A percentile compares a stretch with the other conserved stretches of the same genome.
phyloP scores from a whole-genome alignment of 2,888 invertebrate species.

The Trachelus iudaicus region DNA sequence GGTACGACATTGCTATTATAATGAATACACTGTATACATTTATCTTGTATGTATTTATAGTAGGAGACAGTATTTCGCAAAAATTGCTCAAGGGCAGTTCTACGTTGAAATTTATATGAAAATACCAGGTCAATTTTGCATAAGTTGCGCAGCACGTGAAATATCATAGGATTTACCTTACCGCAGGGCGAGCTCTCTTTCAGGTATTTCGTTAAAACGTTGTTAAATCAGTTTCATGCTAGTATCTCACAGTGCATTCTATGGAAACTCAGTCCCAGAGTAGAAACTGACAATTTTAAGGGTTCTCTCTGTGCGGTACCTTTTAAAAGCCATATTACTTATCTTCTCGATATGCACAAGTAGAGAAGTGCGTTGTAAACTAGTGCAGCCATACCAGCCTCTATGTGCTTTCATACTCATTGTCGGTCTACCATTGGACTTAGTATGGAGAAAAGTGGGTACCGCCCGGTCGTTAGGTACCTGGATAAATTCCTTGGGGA shows the following conservation, averaged over 20 bases:
- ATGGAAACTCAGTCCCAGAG: neutral
- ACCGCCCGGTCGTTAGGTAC: neutral
- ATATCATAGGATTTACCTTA: neutral
- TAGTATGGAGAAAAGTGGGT: neutral
- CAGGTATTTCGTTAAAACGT: neutral
- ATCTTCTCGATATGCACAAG: neutral
- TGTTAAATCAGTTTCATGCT: neutral
- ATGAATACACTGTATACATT: neutral
- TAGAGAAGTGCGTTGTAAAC: neutral
- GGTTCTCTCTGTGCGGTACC: neutral
- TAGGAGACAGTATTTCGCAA: neutral
- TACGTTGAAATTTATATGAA: neutral
- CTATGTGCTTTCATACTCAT: neutral
- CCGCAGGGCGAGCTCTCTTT: neutral
- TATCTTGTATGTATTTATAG: neutral
- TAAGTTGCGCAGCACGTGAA: neutral
- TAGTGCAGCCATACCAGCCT: neutral
- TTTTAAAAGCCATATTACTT: neutral
- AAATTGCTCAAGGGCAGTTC: neutral
- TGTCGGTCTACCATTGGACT: neutral
- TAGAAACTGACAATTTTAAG: neutral
- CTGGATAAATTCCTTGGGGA: neutral
- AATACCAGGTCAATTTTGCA: neutral
- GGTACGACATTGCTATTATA: neutral
- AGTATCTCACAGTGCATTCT: neutral